These are phyloP conservation scores for Echeneis naucrates DNA, from an alignment of 2,797 vertebrate species.

Conservation along the genomic window DNA sequence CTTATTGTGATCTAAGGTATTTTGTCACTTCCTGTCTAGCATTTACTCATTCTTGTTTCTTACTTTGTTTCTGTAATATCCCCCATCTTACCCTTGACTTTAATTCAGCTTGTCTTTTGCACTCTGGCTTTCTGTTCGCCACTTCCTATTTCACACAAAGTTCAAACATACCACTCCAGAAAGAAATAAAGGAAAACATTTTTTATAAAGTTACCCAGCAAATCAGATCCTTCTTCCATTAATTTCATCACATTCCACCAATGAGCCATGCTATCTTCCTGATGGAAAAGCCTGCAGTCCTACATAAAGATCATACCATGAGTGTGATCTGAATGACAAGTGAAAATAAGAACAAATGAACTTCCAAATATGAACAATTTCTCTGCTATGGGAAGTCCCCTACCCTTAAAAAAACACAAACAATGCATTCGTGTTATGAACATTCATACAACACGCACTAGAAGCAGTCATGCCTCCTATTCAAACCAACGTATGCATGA, in stretches of 20 bases:
- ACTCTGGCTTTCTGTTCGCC: not conserved
- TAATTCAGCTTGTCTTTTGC: not conserved
- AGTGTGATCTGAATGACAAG: not conserved
- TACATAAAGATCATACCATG: constrained; percentile 12
- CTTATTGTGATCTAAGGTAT: constrained; percentile 11
- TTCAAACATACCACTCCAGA: constrained; percentile 19
- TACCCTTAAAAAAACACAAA: not conserved
- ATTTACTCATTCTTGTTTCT: constrained; percentile 27
- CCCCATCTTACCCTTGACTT: not conserved
- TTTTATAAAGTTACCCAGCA: constrained; percentile 14
- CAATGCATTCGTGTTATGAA: not conserved
- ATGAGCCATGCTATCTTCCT: not conserved
- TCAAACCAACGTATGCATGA: not conserved
- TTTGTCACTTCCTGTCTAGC: constrained; percentile 14
- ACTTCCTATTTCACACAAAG: constrained; percentile 11
- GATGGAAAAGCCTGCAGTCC: constrained; percentile 8
- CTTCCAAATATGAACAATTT: not conserved
- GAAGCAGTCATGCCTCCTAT: not conserved
- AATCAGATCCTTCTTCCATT: constrained; percentile 1
- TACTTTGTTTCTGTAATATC: constrained; percentile 32
- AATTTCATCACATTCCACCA: not conserved
- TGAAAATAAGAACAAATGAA: constrained; percentile 15
- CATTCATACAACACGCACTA: not conserved
- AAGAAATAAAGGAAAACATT: constrained; percentile 16
- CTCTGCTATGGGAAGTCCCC: not conserved